phyloP scores from a whole-genome alignment of 1,140 invertebrate species.

The Helicoverpa armigera region DNA sequence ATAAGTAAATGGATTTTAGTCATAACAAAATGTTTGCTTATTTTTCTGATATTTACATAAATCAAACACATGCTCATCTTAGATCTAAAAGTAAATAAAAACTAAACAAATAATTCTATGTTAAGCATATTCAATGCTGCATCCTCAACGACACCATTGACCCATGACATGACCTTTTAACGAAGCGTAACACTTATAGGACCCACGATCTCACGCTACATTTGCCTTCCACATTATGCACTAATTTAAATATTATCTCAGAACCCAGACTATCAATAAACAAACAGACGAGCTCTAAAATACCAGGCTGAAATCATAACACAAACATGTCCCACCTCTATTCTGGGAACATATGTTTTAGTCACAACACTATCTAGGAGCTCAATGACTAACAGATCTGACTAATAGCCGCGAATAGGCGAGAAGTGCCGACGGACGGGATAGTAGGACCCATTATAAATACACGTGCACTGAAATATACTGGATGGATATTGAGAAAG shows the following conservation, averaged over 20 bases:
- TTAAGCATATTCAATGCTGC: too few relatives aligned
- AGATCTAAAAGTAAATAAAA: too few relatives aligned
- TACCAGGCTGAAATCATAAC: conserved; percentile 6
- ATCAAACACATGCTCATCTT: too few relatives aligned
- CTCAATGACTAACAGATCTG: conserved; percentile 23
- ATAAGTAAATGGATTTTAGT: too few relatives aligned
- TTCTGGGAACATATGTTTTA: neutral
- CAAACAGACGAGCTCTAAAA: neutral
- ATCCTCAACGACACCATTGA: too few relatives aligned
- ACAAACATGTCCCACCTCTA: conserved; percentile 34
- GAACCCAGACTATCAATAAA: conserved; percentile 28
- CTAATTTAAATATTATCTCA: neutral
- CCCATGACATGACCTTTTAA: too few relatives aligned
- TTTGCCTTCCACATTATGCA: neutral
- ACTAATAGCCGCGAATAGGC: conserved; percentile 14
- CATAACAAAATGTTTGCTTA: neutral
- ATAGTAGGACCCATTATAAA: neutral
- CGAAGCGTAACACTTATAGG: too few relatives aligned
- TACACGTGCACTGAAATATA: neutral
- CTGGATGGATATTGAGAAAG: too few relatives aligned
- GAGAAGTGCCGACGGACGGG: conserved; percentile 20
- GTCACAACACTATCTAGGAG: conserved; percentile 30
- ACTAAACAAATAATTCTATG: too few relatives aligned
- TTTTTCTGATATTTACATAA: neutral
- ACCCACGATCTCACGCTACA: neutral